phyloP scores from a whole-genome alignment of 2,113 vertebrate genomes.

The Erpornis zantholeuca region DNA sequence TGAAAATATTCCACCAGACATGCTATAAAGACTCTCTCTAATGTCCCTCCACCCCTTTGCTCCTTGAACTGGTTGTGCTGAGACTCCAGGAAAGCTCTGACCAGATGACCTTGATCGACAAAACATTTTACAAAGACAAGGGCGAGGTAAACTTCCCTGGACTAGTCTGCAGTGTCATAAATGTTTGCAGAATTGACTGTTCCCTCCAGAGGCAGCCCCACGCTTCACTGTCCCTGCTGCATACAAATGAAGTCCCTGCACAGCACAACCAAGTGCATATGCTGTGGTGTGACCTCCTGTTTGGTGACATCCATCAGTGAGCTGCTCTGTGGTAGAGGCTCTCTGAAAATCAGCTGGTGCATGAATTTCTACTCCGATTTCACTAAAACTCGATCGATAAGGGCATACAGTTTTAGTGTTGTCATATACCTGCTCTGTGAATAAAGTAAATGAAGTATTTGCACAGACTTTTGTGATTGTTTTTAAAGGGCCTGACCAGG shows the following conservation, averaged over 20 bases:
- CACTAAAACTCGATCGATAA: constrained; percentile 39
- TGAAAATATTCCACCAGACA: neutral
- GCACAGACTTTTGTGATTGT: neutral
- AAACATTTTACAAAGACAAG: constrained; percentile 4
- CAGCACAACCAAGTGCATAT: neutral
- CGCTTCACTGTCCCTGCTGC: neutral
- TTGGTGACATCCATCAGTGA: constrained; percentile 38
- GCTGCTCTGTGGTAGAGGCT: neutral
- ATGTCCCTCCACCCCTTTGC: neutral
- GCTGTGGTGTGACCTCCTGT: constrained; percentile 22
- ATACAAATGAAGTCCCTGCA: constrained; percentile 32
- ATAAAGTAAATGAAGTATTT: constrained; percentile 37
- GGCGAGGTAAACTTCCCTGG: constrained; percentile 23
- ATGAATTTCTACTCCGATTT: constrained; percentile 48
- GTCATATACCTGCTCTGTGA: neutral
- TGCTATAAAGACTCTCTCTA: neutral
- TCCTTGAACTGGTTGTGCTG: neutral
- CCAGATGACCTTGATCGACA: constrained; percentile 13
- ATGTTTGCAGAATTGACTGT: constrained; percentile 31
- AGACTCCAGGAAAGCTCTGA: constrained; percentile 1
- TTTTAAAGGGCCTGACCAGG: neutral
- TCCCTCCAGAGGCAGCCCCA: constrained; percentile 20
- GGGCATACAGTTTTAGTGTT: neutral
- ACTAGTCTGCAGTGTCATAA: constrained; percentile 1
- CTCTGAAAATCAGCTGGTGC: constrained; percentile 30